A percentile compares a stretch with the other conserved stretches of the same genome.
Evolutionary conservation across 2,113 vertebrate species (phyloP).

Genomic region (Xyrauchen texanus): DNA sequence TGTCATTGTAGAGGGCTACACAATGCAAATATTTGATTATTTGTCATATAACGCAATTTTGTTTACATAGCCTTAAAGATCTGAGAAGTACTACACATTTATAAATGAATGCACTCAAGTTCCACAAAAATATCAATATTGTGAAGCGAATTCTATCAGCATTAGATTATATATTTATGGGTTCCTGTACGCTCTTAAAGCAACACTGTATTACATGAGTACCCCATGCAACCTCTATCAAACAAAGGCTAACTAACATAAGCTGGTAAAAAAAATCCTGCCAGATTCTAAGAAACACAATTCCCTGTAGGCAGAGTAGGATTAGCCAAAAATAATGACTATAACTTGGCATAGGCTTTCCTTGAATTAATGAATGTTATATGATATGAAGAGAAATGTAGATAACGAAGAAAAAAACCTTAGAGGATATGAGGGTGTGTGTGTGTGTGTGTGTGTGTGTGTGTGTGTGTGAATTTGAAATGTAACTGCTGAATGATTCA

Average conservation of each 20-base stretch:
- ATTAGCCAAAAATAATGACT: slow-evolving; percentile 48
- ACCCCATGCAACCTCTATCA: slow-evolving; percentile 26
- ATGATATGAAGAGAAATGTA: not conserved
- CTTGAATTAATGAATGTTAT: not conserved
- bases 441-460: not conserved
- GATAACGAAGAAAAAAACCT: not conserved
- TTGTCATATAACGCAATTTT: no score
- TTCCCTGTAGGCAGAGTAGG: slow-evolving; percentile 32
- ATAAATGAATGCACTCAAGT: not conserved
- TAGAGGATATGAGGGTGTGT: not conserved
- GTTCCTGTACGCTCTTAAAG: slow-evolving; percentile 6
- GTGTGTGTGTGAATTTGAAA: slow-evolving; percentile 7
- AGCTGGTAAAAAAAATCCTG: slow-evolving; percentile 39
- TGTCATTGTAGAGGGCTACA: not conserved
- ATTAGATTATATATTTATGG: not conserved
- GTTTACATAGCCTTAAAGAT: no score
- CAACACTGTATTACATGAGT: slow-evolving; percentile 29
- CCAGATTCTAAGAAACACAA: not conserved
- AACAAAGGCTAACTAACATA: slow-evolving; percentile 36
- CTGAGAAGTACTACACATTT: not conserved
- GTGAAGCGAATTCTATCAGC: slow-evolving; percentile 26
- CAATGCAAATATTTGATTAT: not conserved
- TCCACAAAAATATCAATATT: not conserved
- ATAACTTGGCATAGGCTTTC: slow-evolving; percentile 16
- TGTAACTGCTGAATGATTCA: not conserved